A percentile compares a stretch with the other conserved stretches of the same genome.
Evolutionary conservation across 1,140 invertebrate genomes (phyloP).

Genomic region (Alviniconcha marisindica): DNA sequence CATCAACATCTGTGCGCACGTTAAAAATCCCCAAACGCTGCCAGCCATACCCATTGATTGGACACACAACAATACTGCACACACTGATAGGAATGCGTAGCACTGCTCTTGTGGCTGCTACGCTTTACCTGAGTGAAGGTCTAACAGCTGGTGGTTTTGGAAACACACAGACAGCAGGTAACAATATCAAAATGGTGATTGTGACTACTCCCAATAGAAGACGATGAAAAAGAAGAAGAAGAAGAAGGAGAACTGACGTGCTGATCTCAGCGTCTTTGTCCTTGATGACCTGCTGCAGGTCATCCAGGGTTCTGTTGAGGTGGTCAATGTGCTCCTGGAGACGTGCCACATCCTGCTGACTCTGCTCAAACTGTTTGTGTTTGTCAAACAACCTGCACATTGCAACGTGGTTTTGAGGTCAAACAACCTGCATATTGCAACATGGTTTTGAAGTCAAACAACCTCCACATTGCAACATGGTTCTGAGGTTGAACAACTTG

Average conservation of each 20-base stretch:
- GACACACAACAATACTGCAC: too few relatives aligned
- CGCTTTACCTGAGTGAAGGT: too few relatives aligned
- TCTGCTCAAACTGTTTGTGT: constrained; percentile 68
- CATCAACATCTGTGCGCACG: too few relatives aligned
- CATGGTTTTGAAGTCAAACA: not conserved
- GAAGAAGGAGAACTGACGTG: constrained; percentile 48
- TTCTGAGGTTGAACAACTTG: not conserved
- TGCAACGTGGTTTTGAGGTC: too few relatives aligned
- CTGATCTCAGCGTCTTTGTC: constrained; percentile 63
- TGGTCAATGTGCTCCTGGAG: constrained; percentile 60
- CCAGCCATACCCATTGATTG: too few relatives aligned
- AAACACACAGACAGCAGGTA: too few relatives aligned
- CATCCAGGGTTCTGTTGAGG: constrained; percentile 53
- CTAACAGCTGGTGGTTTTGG: too few relatives aligned
- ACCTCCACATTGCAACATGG: not conserved
- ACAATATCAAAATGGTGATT: too few relatives aligned
- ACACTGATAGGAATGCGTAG: too few relatives aligned
- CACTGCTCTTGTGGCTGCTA: too few relatives aligned
- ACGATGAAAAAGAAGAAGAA: not conserved
- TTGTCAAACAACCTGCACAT: constrained; percentile 67
- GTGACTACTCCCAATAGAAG: too few relatives aligned
- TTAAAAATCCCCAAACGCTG: too few relatives aligned
- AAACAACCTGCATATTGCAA: not conserved
- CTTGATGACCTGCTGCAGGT: constrained; percentile 55
- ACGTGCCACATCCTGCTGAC: constrained; percentile 52